Percentiles rank a stretch among this genome's conserved stretches.
Evolutionary conservation across 2,797 vertebrate species (phyloP).

Genomic region (Takifugu rubripes): DNA sequence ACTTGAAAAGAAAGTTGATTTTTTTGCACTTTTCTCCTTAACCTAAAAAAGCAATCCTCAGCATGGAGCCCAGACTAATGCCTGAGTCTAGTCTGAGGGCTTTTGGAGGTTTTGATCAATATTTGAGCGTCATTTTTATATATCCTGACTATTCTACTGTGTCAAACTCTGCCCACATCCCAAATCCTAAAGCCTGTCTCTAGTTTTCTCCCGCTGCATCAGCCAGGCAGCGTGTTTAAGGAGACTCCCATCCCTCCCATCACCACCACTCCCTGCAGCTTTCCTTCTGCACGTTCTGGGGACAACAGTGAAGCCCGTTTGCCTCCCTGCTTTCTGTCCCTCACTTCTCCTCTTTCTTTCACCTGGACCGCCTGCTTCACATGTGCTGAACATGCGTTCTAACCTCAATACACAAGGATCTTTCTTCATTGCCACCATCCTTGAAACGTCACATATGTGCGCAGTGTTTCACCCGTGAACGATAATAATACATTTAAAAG

Average conservation of each 20-base stretch:
- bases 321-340: constrained; percentile 1
- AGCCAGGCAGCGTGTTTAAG: constrained; percentile 33
- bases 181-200: constrained; percentile 27
- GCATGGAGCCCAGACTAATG: background rate
- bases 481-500: no score
- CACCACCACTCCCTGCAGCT: constrained; percentile 41
- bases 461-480: no score
- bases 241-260: constrained; percentile 51
- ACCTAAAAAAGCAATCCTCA: background rate
- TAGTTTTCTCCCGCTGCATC: constrained; percentile 24
- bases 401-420: no score
- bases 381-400: background rate
- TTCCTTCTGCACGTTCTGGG: constrained; percentile 28
- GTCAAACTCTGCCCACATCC: constrained; percentile 7
- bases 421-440: no score
- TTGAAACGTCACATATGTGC: no score
- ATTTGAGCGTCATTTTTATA: background rate
- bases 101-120: background rate
- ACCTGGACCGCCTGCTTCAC: constrained; percentile 26
- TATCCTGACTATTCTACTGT: background rate
- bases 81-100: background rate
- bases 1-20: background rate
- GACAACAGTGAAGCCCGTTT: constrained; percentile 38
- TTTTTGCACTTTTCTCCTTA: background rate
- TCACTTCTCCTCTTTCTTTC: constrained; percentile 10